These are phyloP conservation scores for Nebria salina DNA, from an alignment of 2,888 invertebrate species.

Conservation along the genomic window DNA sequence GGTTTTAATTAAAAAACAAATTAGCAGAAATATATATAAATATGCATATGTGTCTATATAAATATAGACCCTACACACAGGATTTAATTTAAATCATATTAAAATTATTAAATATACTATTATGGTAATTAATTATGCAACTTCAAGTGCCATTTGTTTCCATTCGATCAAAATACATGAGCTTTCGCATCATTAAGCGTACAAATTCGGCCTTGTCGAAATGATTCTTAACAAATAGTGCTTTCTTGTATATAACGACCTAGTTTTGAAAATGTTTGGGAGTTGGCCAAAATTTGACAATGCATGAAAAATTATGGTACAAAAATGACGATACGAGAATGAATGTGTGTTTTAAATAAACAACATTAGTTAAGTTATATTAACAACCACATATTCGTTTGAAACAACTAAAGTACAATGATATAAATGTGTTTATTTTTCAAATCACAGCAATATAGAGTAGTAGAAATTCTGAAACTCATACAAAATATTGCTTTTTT, in stretches of 20 bases:
- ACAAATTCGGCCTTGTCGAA: neutral
- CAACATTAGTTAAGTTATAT: neutral
- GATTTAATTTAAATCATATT: too few relatives aligned
- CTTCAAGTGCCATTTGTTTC: neutral
- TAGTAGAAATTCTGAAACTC: neutral
- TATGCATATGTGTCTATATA: too few relatives aligned
- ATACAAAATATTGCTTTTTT: neutral
- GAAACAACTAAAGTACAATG: neutral
- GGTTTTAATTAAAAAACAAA: too few relatives aligned
- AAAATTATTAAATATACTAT: neutral
- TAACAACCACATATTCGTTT: neutral
- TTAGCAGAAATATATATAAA: too few relatives aligned
- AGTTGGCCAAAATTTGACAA: neutral
- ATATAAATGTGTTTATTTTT: neutral
- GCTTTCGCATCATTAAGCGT: neutral
- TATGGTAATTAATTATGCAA: neutral
- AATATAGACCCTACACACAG: too few relatives aligned
- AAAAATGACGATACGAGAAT: neutral
- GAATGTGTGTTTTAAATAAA: neutral
- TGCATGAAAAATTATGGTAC: neutral
- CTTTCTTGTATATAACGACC: neutral
- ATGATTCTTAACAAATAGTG: neutral
- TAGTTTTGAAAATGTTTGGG: slow-evolving; percentile 1
- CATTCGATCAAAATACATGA: neutral
- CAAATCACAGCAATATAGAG: neutral